Percentiles rank a stretch among this genome's conserved stretches.
Evolutionary conservation across 2,113 vertebrate species (phyloP).

Genomic region (Aptenodytes forsteri): DNA sequence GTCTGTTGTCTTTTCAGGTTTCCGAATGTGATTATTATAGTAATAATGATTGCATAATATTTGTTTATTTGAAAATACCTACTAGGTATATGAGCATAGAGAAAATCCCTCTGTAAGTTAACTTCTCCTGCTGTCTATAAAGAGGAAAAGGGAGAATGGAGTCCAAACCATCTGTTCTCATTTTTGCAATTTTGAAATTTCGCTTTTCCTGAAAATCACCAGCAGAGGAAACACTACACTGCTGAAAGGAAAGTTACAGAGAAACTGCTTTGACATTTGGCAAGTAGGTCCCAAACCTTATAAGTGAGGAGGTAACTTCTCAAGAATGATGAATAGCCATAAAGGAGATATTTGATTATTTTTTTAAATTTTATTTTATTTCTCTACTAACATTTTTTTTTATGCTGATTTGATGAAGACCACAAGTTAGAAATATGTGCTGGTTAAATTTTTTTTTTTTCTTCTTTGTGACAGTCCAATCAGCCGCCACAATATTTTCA

Average conservation of each 20-base stretch:
- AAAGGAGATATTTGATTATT: neutral
- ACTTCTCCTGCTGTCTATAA: neutral
- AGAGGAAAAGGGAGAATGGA: neutral
- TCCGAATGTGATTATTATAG: neutral
- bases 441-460: neutral
- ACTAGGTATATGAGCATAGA: neutral
- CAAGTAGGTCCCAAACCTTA: neutral
- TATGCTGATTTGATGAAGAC: neutral
- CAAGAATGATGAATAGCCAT: neutral
- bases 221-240: neutral
- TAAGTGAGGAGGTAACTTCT: neutral
- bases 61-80: neutral
- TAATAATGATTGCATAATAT: neutral
- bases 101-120: neutral
- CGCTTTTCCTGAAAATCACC: neutral
- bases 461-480: neutral
- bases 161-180: neutral
- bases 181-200: neutral
- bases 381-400: neutral
- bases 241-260: neutral
- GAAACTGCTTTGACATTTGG: neutral
- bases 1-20: neutral
- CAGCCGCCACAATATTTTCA: neutral
- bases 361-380: neutral
- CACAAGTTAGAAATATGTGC: neutral